Percentiles rank a stretch among this genome's conserved stretches.
These are phyloP conservation scores for Agonopterix alstromeriana DNA, from an alignment of 2,888 invertebrate genomes.

Conservation along the genomic window DNA sequence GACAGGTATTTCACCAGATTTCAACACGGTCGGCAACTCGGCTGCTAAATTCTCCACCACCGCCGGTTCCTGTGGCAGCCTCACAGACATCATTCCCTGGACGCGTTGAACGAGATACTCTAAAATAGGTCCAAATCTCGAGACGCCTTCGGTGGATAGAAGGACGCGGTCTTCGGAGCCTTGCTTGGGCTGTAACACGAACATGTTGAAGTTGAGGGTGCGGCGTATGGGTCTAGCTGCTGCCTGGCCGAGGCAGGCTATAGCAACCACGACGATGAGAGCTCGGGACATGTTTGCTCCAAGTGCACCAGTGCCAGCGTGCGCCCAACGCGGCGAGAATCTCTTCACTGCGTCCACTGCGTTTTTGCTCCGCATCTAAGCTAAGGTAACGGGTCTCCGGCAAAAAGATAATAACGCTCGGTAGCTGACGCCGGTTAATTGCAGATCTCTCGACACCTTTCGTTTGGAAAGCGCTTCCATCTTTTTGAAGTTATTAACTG, in stretches of 20 bases:
- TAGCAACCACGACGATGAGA: conserved; percentile 7
- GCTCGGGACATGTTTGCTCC: conserved; percentile 8
- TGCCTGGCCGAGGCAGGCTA: conserved; percentile 11
- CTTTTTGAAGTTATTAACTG: conserved; percentile 53
- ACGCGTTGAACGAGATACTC: conserved; percentile 78
- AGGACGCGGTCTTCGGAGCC: conserved; percentile 16
- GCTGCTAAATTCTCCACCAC: background rate
- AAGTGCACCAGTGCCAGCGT: conserved; percentile 9
- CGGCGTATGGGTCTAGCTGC: conserved; percentile 15
- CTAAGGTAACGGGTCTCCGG: conserved; percentile 59
- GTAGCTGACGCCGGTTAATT: conserved; percentile 51
- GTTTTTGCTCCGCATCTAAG: conserved; percentile 21
- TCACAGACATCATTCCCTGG: conserved; percentile 78
- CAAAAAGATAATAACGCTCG: conserved; percentile 70
- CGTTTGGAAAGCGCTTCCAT: conserved; percentile 69
- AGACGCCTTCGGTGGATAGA: conserved; percentile 22
- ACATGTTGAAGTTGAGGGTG: conserved; percentile 24
- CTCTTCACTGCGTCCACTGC: conserved; percentile 16
- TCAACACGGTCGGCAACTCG: background rate
- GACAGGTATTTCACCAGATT: conserved; percentile 4
- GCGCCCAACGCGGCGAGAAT: conserved; percentile 14
- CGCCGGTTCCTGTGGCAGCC: conserved; percentile 64
- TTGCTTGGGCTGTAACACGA: conserved; percentile 17
- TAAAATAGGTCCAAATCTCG: conserved; percentile 76
- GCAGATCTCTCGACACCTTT: conserved; percentile 67